Conservation (phyloP, 2,113 vertebrate species). For the Neoarius graeffei region DNA sequence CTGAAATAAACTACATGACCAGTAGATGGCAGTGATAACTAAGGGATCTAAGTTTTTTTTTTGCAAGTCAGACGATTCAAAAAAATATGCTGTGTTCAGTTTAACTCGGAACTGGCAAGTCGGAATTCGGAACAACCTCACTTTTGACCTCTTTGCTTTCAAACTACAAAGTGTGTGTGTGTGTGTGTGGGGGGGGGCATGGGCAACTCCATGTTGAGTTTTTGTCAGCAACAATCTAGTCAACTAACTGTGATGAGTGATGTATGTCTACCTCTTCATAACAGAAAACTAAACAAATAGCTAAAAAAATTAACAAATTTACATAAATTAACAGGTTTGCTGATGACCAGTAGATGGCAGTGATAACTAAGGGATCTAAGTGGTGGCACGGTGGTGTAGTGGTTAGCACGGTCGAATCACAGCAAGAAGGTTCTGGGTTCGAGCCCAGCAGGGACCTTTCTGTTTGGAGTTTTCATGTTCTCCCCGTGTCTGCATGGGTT, state of each 20-base stretch:
- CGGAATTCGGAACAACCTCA: not conserved
- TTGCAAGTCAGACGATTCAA: not conserved
- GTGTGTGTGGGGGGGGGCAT: too few species aligned
- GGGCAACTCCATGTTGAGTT: not conserved
- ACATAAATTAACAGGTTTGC: too few species aligned
- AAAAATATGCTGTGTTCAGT: not conserved
- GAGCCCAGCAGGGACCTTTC: not conserved
- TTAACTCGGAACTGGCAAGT: not conserved
- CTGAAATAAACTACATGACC: slow-evolving; percentile 9
- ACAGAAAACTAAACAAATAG: not conserved
- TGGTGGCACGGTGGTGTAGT: too few species aligned
- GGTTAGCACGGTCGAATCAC: too few species aligned
- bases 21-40: slow-evolving; percentile 24
- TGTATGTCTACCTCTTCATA: not conserved
- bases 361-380: not conserved
- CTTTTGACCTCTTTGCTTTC: not conserved
- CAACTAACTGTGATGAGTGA: not conserved
- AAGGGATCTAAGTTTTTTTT: not conserved
- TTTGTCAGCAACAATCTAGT: not conserved
- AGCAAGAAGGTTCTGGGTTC: too few species aligned
- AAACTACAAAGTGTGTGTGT: not conserved
- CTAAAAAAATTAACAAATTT: too few species aligned
- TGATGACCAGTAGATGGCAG: slow-evolving; percentile 36
- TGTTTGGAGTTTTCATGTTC: not conserved
- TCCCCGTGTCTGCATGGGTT: too few species aligned